Evolutionary conservation across 1,140 invertebrate genomes (phyloP).

Genomic region (Probaryconus sp.): DNA sequence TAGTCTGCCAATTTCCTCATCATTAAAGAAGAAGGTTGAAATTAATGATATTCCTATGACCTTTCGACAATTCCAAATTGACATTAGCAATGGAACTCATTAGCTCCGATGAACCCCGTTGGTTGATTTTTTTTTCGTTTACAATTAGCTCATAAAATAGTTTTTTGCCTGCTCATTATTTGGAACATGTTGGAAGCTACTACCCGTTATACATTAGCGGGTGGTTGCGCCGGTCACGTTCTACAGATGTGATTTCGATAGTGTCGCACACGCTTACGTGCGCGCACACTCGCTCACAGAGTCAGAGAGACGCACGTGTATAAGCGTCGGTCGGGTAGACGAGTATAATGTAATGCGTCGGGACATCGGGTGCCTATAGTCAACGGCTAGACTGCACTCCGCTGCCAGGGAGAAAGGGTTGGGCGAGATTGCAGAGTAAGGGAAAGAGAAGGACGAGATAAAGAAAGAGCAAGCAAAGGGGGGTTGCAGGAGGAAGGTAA

Average conservation of each 20-base stretch:
- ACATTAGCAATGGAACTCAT: no score
- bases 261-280: slow-evolving; percentile 28
- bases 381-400: slow-evolving; percentile 55
- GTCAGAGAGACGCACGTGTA: slow-evolving; percentile 12
- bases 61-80: no score
- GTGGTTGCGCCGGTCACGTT: slow-evolving; percentile 53
- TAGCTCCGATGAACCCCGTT: no score
- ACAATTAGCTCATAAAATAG: slow-evolving; percentile 2
- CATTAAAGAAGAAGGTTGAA: no score
- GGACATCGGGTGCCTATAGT: slow-evolving; percentile 54
- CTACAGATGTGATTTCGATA: slow-evolving; percentile 58
- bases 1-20: no score
- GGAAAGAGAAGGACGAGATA: slow-evolving; percentile 43
- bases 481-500: slow-evolving; percentile 41
- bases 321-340: slow-evolving; percentile 36
- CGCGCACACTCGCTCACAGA: slow-evolving; percentile 8
- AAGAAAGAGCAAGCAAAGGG: slow-evolving; percentile 45
- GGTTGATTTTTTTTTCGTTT: no score
- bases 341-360: slow-evolving; percentile 57
- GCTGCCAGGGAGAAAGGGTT: slow-evolving; percentile 45
- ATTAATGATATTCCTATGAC: no score
- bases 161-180: slow-evolving; percentile 2
- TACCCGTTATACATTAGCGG: slow-evolving; percentile 49
- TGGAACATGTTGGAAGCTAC: slow-evolving; percentile 9
- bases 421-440: slow-evolving; percentile 25